A percentile compares a stretch with the other conserved stretches of the same genome.
Evolutionary conservation across 2,113 vertebrate species (phyloP).

Genomic region (Lynx canadensis): DNA sequence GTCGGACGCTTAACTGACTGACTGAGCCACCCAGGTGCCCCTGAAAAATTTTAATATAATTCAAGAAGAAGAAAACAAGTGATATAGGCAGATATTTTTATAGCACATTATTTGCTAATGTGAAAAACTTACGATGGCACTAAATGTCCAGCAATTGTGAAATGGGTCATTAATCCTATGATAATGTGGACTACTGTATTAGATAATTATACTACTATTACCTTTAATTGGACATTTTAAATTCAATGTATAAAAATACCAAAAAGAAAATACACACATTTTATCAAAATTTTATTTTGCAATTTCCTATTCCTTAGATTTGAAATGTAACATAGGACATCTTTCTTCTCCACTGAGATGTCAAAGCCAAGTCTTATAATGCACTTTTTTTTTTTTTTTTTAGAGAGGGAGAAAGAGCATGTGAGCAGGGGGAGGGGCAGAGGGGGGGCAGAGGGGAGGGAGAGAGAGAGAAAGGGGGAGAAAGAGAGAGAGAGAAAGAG

Average conservation of each 20-base stretch:
- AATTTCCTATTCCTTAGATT: not conserved
- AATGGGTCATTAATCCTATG: not conserved
- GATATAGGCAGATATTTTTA: slow-evolving; percentile 13
- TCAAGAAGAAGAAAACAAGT: slow-evolving; percentile 36
- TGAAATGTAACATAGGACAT: not conserved
- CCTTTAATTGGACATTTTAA: slow-evolving; percentile 44
- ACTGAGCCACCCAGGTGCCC: too few species aligned
- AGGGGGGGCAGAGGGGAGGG: too few species aligned
- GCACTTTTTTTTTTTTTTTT: not conserved
- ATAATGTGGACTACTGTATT: not conserved
- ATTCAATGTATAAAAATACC: not conserved
- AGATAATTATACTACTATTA: not conserved
- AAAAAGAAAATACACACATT: not conserved
- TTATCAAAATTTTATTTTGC: slow-evolving; percentile 23
- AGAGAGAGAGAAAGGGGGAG: too few species aligned
- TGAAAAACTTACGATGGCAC: not conserved
- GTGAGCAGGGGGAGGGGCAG: too few species aligned
- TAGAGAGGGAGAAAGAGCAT: too few species aligned
- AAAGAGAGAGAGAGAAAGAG: too few species aligned
- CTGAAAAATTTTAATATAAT: slow-evolving; percentile 29
- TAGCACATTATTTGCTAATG: not conserved
- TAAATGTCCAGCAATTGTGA: slow-evolving; percentile 27
- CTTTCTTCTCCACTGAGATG: slow-evolving; percentile 27
- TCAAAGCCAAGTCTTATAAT: slow-evolving; percentile 32
- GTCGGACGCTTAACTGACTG: too few species aligned